A percentile compares a stretch with the other conserved stretches of the same genome.
Conservation (phyloP, 2,797 vertebrate species). For the Onychomys torridus region DNA sequence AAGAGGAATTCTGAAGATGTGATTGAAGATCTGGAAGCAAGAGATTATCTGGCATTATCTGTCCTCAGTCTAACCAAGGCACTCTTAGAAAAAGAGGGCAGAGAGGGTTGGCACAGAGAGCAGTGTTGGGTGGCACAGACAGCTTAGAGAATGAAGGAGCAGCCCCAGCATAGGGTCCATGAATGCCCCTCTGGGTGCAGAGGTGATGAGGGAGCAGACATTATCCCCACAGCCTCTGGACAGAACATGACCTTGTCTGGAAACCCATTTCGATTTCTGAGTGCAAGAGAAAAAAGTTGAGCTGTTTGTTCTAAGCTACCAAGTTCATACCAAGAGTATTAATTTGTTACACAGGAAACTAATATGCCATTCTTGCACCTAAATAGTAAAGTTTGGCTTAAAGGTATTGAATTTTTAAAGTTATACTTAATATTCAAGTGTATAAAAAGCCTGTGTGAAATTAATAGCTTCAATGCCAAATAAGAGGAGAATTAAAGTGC, state of each 20-base stretch:
- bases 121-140: no score
- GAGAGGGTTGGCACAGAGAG: neutral
- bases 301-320: neutral
- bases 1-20: neutral
- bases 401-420: conserved; percentile 13
- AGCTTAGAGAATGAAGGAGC: rapidly evolving
- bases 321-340: neutral
- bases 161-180: rapidly evolving
- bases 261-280: neutral
- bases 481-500: neutral
- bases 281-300: neutral
- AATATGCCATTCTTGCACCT: neutral
- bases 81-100: neutral
- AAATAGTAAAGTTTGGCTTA: neutral
- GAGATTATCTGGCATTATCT: neutral
- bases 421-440: neutral
- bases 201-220: neutral
- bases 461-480: neutral
- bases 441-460: neutral
- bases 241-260: neutral
- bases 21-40: neutral
- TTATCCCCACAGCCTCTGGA: neutral
- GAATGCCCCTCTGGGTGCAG: neutral
- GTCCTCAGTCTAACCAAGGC: neutral
- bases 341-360: neutral